Percentiles rank a stretch among this genome's conserved stretches.
Evolutionary conservation across 2,797 vertebrate species (phyloP).

Genomic region (Philypnodon macrostomus): DNA sequence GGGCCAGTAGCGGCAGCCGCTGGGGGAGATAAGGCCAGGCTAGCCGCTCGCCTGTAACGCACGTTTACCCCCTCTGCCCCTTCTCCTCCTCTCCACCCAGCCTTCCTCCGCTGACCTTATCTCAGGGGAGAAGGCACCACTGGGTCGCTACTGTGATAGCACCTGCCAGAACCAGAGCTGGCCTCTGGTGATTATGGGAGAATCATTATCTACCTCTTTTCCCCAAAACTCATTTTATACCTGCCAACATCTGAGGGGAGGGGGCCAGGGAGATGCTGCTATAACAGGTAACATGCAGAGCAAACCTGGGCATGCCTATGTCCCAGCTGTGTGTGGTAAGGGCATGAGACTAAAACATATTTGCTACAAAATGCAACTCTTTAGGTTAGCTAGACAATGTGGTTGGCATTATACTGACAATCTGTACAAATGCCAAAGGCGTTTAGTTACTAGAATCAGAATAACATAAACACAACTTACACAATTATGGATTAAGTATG

Average conservation of each 20-base stretch:
- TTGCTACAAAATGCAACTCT: no score
- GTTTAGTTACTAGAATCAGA: no score
- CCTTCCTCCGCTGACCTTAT: constrained; percentile 76
- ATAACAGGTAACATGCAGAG: constrained; percentile 53
- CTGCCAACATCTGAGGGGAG: constrained; percentile 68
- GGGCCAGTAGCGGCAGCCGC: constrained; percentile 73
- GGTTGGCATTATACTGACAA: background rate
- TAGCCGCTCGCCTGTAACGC: constrained; percentile 70
- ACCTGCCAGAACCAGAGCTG: constrained; percentile 73
- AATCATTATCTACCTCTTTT: constrained; percentile 74
- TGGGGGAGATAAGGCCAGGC: constrained; percentile 77
- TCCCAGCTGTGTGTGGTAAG: background rate
- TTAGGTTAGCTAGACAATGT: no score
- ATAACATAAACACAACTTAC: no score
- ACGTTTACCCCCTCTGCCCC: constrained; percentile 53
- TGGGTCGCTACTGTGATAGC: constrained; percentile 79
- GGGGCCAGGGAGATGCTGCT: constrained; percentile 47
- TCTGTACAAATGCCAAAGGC: no score
- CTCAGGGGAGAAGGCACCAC: constrained; percentile 82
- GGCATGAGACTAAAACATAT: no score
- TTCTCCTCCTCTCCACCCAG: constrained; percentile 45
- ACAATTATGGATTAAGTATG: background rate
- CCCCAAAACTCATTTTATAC: constrained; percentile 76
- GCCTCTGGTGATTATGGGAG: constrained; percentile 74
- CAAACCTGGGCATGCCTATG: constrained; percentile 23